phyloP scores from a whole-genome alignment of 2,888 invertebrate species.

The Ferrisia virgata region DNA sequence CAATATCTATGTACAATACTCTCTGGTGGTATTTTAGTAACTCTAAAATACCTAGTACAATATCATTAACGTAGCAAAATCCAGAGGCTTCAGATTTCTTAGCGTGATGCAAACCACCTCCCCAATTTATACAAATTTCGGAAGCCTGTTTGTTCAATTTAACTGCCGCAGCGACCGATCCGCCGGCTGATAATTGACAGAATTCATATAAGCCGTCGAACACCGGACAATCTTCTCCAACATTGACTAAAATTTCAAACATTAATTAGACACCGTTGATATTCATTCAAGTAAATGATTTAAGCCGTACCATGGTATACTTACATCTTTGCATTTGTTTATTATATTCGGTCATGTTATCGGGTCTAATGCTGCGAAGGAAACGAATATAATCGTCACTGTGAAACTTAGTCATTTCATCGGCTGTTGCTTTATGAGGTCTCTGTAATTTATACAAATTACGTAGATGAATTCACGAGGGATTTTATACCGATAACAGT shows the following conservation, averaged over 20 bases:
- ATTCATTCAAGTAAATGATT: no score
- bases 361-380: slow-evolving; percentile 91
- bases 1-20: slow-evolving; percentile 97
- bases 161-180: slow-evolving; percentile 96
- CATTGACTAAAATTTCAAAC: slow-evolving; percentile 82
- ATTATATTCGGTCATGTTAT: slow-evolving; percentile 98
- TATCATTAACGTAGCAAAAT: slow-evolving; percentile 99
- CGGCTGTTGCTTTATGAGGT: slow-evolving; percentile 97
- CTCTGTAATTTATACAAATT: slow-evolving; percentile 72
- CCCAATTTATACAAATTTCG: slow-evolving; percentile 99
- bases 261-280: neutral
- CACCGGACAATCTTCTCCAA: slow-evolving; percentile 99
- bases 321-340: slow-evolving; percentile 98
- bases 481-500: neutral
- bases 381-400: slow-evolving; percentile 99
- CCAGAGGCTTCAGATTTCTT: slow-evolving; percentile 99
- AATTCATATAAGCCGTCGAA: slow-evolving; percentile 99
- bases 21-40: slow-evolving; percentile 95
- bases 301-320: no score
- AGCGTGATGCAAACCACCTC: slow-evolving; percentile 97
- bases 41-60: slow-evolving; percentile 95
- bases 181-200: slow-evolving; percentile 96
- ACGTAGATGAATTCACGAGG: no score
- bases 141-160: slow-evolving; percentile 98
- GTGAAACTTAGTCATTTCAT: slow-evolving; percentile 99